phyloP scores from a whole-genome alignment of 2,888 invertebrate species.

The Parnassius apollo region DNA sequence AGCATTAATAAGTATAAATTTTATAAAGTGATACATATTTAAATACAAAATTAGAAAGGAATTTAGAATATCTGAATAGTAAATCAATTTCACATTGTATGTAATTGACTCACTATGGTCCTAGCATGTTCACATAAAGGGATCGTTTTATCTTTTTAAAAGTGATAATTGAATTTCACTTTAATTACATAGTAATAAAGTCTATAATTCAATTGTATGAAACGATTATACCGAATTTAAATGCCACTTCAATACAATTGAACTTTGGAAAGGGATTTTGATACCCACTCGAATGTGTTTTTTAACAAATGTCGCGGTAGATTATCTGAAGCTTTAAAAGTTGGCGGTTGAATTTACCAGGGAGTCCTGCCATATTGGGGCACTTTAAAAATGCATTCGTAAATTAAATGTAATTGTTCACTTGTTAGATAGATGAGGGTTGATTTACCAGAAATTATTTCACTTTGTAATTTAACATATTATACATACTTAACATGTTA shows the following conservation, averaged over 20 bases:
- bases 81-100: constrained; percentile 5
- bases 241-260: constrained; percentile 71
- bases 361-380: constrained; percentile 60
- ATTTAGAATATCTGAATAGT: no score
- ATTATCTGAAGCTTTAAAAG: constrained; percentile 51
- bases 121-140: constrained; percentile 12
- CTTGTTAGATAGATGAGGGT: constrained; percentile 65
- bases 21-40: no score
- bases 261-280: constrained; percentile 63
- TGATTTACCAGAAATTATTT: constrained; percentile 34
- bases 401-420: constrained; percentile 82
- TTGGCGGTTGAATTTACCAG: constrained; percentile 54
- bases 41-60: no score
- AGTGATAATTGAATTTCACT: constrained; percentile 11
- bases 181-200: constrained; percentile 24
- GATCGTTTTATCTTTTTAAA: constrained; percentile 19
- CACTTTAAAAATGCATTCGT: constrained; percentile 75
- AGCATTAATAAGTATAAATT: no score
- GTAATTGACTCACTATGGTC: constrained; percentile 8
- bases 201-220: constrained; percentile 24
- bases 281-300: constrained; percentile 73
- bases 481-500: neutral
- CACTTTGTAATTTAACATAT: constrained; percentile 16
- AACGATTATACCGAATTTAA: constrained; percentile 36
- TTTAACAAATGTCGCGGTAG: constrained; percentile 78